Conservation (phyloP, 2,113 vertebrate genomes). For the Cercopithecus mona region DNA sequence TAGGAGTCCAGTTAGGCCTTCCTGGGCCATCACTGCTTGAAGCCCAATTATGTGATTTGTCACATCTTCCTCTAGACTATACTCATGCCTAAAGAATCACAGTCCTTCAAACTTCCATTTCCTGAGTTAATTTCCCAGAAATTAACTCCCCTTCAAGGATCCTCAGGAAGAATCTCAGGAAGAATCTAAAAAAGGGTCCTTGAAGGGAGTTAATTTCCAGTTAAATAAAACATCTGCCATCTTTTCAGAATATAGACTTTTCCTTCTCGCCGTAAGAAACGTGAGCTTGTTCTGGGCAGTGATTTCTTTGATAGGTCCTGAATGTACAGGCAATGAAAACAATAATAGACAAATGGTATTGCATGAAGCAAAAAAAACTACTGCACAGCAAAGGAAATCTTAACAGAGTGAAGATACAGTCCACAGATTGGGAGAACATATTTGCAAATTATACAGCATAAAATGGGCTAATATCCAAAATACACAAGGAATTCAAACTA, state of each 20-base stretch:
- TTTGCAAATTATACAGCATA: neutral
- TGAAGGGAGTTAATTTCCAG: neutral
- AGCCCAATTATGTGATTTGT: neutral
- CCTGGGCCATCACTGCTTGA: neutral
- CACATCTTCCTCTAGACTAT: neutral
- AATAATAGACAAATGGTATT: neutral
- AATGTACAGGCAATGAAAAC: neutral
- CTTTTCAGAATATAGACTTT: neutral
- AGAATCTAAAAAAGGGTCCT: neutral
- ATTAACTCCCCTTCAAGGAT: too few relatives aligned
- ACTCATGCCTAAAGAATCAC: neutral
- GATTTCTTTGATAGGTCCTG: neutral
- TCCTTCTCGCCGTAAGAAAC: neutral
- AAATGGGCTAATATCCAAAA: neutral
- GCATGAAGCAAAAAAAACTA: neutral
- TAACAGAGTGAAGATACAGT: neutral
- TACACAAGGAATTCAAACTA: too few relatives aligned
- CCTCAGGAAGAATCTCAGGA: too few relatives aligned
- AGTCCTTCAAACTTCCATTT: neutral
- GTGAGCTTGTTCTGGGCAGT: neutral
- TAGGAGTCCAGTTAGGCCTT: neutral
- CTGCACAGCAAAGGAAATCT: neutral
- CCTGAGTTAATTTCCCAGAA: too few relatives aligned
- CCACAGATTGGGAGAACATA: neutral
- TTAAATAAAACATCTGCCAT: neutral